Evolutionary conservation across 30 jellyfish, hydroid and myxozoan species (phyloP).

Genomic region (Cassiopea andromeda): DNA sequence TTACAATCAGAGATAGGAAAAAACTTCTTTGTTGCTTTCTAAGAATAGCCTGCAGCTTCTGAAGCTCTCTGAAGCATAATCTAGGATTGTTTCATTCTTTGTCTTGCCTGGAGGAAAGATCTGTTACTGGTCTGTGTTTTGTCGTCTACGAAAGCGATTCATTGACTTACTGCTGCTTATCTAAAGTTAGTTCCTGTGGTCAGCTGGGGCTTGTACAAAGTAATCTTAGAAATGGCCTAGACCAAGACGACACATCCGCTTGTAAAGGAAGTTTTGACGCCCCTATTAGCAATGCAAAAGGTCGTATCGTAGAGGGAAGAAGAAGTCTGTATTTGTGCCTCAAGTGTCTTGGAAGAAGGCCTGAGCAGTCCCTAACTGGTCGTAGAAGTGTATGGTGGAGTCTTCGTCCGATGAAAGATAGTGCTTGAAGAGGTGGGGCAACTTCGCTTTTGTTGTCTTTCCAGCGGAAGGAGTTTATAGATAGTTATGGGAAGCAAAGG

Average conservation of each 20-base stretch:
- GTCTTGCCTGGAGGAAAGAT: background rate
- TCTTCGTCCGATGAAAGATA: background rate
- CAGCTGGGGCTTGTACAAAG: background rate
- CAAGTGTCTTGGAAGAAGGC: too few species aligned
- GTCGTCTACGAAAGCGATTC: background rate
- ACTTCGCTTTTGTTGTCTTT: background rate
- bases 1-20: background rate
- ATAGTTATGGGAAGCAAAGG: constrained; percentile 1
- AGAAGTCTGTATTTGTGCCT: too few species aligned
- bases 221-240: background rate
- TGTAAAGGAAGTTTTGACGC: background rate
- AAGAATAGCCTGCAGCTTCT: background rate
- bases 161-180: background rate
- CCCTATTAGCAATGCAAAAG: background rate
- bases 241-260: background rate
- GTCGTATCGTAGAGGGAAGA: too few species aligned
- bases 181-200: background rate
- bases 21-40: background rate
- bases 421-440: background rate
- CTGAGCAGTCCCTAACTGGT: background rate
- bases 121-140: background rate
- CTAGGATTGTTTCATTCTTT: background rate
- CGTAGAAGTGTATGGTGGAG: background rate
- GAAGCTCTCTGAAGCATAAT: background rate
- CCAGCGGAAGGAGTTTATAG: background rate